Evolutionary conservation across 2,888 invertebrate species (phyloP).

Genomic region (Drosophila melanosoma): DNA sequence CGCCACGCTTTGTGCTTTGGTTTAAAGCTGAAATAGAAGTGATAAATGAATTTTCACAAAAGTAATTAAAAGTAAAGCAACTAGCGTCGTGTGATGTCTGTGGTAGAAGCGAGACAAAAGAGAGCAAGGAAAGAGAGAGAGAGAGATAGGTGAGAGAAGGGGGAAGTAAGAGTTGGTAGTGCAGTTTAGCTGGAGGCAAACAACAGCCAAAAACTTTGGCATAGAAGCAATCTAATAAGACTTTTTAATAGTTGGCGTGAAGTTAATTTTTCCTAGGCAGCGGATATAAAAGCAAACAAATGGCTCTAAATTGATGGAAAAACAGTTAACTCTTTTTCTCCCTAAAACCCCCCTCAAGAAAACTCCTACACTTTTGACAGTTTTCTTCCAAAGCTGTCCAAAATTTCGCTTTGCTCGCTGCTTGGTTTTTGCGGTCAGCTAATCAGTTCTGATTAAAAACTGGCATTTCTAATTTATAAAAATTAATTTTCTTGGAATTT

Average conservation of each 20-base stretch:
- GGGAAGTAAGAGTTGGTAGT: not conserved
- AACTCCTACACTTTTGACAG: not conserved
- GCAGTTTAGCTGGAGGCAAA: slow-evolving; percentile 40
- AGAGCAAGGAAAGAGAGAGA: not conserved
- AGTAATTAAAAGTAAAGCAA: slow-evolving; percentile 82
- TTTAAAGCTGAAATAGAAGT: slow-evolving; percentile 79
- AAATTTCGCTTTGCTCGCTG: not conserved
- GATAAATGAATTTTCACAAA: slow-evolving; percentile 82
- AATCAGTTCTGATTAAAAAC: slow-evolving; percentile 4
- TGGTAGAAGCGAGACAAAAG: slow-evolving; percentile 25
- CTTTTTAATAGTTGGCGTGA: slow-evolving; percentile 75
- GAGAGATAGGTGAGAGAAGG: not conserved
- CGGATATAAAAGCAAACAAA: slow-evolving; percentile 52
- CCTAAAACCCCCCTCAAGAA: not conserved
- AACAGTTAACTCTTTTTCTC: slow-evolving; percentile 30
- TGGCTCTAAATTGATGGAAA: slow-evolving; percentile 52
- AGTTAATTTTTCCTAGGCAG: slow-evolving; percentile 56
- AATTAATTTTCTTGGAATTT: not conserved
- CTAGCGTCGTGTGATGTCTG: slow-evolving; percentile 79
- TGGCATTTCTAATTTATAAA: not conserved
- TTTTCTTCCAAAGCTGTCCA: slow-evolving; percentile 1
- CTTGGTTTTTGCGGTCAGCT: slow-evolving; percentile 6
- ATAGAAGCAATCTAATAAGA: slow-evolving; percentile 80
- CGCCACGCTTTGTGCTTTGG: slow-evolving; percentile 45
- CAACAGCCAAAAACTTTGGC: slow-evolving; percentile 63